Evolutionary conservation across 2,888 invertebrate genomes (phyloP).

Genomic region (Dryadula phaetusa): DNA sequence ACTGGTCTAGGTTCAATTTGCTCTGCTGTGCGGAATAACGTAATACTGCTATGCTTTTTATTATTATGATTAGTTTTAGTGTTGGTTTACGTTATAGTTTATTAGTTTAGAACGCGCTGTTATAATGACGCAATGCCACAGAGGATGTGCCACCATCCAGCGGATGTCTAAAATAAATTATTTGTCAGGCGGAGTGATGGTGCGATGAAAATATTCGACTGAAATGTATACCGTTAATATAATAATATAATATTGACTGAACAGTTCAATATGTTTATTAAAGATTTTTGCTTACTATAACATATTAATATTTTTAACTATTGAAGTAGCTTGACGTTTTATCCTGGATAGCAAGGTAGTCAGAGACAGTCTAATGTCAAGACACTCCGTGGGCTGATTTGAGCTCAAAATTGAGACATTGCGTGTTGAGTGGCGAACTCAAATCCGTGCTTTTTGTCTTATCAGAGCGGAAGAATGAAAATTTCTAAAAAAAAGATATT

Average conservation of each 20-base stretch:
- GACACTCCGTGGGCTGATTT: too few species aligned
- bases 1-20: too few species aligned
- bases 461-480: too few species aligned
- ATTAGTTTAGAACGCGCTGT: constrained; percentile 5
- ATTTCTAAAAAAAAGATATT: too few species aligned
- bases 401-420: too few species aligned
- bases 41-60: background rate
- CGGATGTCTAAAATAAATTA: constrained; percentile 35
- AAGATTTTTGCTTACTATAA: background rate
- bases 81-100: background rate
- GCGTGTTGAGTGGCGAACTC: too few species aligned
- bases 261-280: background rate
- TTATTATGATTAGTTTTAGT: background rate
- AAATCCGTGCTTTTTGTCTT: too few species aligned
- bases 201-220: constrained; percentile 19
- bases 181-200: constrained; percentile 31
- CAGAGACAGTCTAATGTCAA: too few species aligned
- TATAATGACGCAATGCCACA: constrained; percentile 2
- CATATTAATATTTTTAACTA: background rate
- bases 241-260: background rate
- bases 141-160: constrained; percentile 23
- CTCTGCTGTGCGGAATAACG: too few species aligned
- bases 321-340: too few species aligned
- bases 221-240: constrained; percentile 8
- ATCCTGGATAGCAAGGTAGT: too few species aligned